These are phyloP conservation scores for Hypomecis punctinalis DNA, from an alignment of 2,888 invertebrate species.

Conservation along the genomic window DNA sequence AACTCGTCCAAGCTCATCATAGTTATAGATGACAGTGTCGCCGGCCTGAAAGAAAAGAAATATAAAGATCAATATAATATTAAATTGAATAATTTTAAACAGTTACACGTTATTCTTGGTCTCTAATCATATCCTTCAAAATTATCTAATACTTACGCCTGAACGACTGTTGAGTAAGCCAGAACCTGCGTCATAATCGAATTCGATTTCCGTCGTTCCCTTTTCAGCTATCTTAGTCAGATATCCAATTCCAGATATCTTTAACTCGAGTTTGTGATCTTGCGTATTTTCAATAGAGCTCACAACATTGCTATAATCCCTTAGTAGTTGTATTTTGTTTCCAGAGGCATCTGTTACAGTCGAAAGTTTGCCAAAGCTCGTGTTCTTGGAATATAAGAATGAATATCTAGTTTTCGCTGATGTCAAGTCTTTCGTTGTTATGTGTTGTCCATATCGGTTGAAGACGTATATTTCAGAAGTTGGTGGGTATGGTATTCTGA, in stretches of 20 bases:
- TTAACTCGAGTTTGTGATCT: slow-evolving; percentile 95
- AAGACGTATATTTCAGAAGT: slow-evolving; percentile 97
- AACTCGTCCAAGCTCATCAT: slow-evolving; percentile 95
- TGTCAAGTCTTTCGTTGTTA: slow-evolving; percentile 96
- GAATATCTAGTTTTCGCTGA: slow-evolving; percentile 98
- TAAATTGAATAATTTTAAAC: background rate
- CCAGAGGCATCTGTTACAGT: slow-evolving; percentile 97
- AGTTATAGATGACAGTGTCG: slow-evolving; percentile 95
- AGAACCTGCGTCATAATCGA: slow-evolving; percentile 95
- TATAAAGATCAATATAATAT: slow-evolving; percentile 20
- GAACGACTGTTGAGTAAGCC: slow-evolving; percentile 94
- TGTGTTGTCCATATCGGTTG: slow-evolving; percentile 98
- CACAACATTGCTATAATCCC: slow-evolving; percentile 96
- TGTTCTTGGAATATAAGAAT: slow-evolving; percentile 98
- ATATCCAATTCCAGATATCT: slow-evolving; percentile 96
- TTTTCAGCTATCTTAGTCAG: slow-evolving; percentile 95
- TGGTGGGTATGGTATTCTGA: slow-evolving; percentile 96
- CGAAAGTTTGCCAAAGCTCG: slow-evolving; percentile 96
- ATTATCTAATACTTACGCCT: slow-evolving; percentile 83
- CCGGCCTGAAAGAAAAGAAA: slow-evolving; percentile 86
- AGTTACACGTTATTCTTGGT: too few species aligned
- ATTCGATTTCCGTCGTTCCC: slow-evolving; percentile 94
- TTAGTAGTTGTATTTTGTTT: slow-evolving; percentile 94
- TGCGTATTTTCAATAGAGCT: slow-evolving; percentile 97
- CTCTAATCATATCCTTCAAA: slow-evolving; percentile 1